A percentile compares a stretch with the other conserved stretches of the same genome.
Evolutionary conservation across 2,113 vertebrate genomes (phyloP).

Genomic region (Pavo muticus): DNA sequence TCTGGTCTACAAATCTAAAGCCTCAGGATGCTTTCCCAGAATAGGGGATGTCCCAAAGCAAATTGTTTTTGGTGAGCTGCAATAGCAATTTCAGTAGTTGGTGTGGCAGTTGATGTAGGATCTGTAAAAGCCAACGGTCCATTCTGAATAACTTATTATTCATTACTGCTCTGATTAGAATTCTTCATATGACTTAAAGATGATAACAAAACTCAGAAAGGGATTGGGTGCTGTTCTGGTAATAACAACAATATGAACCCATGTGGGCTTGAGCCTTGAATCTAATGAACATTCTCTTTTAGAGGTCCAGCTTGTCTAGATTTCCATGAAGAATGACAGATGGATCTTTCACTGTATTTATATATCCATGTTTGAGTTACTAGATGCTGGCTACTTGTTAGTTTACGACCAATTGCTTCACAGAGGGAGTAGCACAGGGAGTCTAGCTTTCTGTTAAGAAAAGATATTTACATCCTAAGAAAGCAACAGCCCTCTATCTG

Average conservation of each 20-base stretch:
- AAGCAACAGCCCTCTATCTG: not conserved
- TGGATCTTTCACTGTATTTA: not conserved
- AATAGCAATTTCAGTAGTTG: too few relatives aligned
- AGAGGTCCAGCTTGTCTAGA: not conserved
- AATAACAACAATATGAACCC: not conserved
- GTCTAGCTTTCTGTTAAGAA: not conserved
- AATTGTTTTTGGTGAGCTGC: too few relatives aligned
- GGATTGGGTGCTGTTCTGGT: not conserved
- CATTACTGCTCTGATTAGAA: not conserved
- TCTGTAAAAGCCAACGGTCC: too few relatives aligned
- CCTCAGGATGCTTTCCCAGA: too few relatives aligned
- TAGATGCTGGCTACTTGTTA: not conserved
- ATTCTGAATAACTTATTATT: too few relatives aligned
- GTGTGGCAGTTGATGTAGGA: too few relatives aligned
- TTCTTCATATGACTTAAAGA: not conserved
- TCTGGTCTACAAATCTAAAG: too few relatives aligned
- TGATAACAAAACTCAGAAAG: not conserved
- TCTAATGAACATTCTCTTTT: not conserved
- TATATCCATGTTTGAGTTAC: not conserved
- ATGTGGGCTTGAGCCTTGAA: not conserved
- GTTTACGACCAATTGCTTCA: not conserved
- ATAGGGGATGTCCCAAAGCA: too few relatives aligned
- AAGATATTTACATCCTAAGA: not conserved
- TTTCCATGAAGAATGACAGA: not conserved
- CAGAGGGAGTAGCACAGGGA: not conserved